Conservation (phyloP, 2,113 vertebrate genomes). For the Carettochelys insculpta region DNA sequence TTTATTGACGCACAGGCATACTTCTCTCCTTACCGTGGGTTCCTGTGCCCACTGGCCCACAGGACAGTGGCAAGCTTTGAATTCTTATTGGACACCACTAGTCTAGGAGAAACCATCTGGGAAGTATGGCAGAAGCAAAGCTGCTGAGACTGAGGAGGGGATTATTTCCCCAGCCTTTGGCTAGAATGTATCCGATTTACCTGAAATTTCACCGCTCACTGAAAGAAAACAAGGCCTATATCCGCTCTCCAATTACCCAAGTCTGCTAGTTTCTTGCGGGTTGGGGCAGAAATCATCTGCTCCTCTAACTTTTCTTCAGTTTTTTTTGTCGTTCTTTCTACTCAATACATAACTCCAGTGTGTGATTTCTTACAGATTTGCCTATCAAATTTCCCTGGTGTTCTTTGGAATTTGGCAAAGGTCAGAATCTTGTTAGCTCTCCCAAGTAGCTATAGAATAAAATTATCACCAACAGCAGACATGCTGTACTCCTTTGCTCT, state of each 20-base stretch:
- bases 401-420: not conserved
- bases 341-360: not conserved
- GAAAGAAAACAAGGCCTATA: not conserved
- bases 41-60: too few species aligned
- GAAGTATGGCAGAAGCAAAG: not conserved
- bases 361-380: too few species aligned
- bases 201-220: not conserved
- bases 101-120: not conserved
- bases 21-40: too few species aligned
- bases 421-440: not conserved
- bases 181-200: not conserved
- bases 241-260: accelerated
- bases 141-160: not conserved
- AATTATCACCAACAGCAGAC: not conserved
- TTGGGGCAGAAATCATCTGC: not conserved
- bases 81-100: too few species aligned
- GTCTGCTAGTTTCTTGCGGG: not conserved
- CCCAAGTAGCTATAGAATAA: not conserved
- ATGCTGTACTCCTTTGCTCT: not conserved
- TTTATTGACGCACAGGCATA: too few species aligned
- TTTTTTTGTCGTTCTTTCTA: not conserved
- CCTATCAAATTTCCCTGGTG: not conserved
- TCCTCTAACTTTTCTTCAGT: not conserved
- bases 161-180: not conserved
- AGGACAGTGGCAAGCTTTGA: too few species aligned